Percentiles rank a stretch among this genome's conserved stretches.
These are phyloP conservation scores for Tetheella fluctuosa DNA, from an alignment of 2,888 invertebrate genomes.

Conservation along the genomic window DNA sequence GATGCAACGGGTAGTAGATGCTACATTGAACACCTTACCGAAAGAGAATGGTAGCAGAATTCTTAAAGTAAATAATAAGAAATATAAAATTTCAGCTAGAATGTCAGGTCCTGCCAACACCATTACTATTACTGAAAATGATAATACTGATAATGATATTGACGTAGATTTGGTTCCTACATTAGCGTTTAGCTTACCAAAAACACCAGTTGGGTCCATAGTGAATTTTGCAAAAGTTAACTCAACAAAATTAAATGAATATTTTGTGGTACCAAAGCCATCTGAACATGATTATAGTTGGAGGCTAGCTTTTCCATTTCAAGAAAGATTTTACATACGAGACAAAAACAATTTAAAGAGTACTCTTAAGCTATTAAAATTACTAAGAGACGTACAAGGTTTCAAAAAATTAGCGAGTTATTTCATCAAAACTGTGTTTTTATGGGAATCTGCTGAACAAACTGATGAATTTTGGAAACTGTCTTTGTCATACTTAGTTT, in stretches of 20 bases:
- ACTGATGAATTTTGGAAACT: constrained; percentile 52
- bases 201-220: constrained; percentile 43
- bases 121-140: constrained; percentile 47
- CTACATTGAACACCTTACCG: constrained; percentile 49
- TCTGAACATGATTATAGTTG: constrained; percentile 56
- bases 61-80: constrained; percentile 42
- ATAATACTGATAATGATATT: constrained; percentile 47
- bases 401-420: constrained; percentile 65
- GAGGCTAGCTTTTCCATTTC: constrained; percentile 65
- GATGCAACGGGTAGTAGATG: constrained; percentile 64
- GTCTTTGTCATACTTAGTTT: constrained; percentile 52
- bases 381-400: constrained; percentile 60
- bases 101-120: constrained; percentile 64
- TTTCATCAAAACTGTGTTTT: constrained; percentile 64
- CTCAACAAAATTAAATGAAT: constrained; percentile 38
- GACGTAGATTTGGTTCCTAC: constrained; percentile 68
- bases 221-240: constrained; percentile 49
- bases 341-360: constrained; percentile 60
- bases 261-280: constrained; percentile 67
- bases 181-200: constrained; percentile 53
- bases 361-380: constrained; percentile 56
- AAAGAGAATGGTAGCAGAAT: constrained; percentile 44
- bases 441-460: constrained; percentile 54
- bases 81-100: constrained; percentile 48
- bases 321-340: constrained; percentile 55